A percentile compares a stretch with the other conserved stretches of the same genome.
Evolutionary conservation across 2,797 vertebrate species (phyloP).

Genomic region (Eupleurogrammus muticus): DNA sequence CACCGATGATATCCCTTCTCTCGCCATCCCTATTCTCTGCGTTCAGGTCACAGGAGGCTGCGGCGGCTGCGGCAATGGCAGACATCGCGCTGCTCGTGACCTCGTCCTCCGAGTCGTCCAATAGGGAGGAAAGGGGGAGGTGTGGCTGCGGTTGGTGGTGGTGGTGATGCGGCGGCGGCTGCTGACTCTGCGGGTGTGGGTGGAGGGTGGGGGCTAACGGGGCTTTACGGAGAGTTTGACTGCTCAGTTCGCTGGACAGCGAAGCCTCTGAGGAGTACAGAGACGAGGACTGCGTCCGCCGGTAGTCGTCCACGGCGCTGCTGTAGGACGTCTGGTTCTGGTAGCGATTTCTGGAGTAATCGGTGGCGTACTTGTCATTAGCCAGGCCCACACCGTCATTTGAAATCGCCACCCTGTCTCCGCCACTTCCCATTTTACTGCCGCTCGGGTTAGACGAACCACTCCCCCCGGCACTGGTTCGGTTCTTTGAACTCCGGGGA

Average conservation of each 20-base stretch:
- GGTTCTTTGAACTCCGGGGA: slow-evolving; percentile 78
- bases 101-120: slow-evolving; percentile 88
- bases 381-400: slow-evolving; percentile 60
- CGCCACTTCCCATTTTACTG: slow-evolving; percentile 68
- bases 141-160: slow-evolving; percentile 80
- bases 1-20: slow-evolving; percentile 86
- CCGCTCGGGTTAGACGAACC: slow-evolving; percentile 51
- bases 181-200: slow-evolving; percentile 84
- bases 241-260: slow-evolving; percentile 74
- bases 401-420: slow-evolving; percentile 62
- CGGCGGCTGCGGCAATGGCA: slow-evolving; percentile 85
- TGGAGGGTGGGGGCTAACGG: slow-evolving; percentile 87
- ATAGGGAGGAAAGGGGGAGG: slow-evolving; percentile 85
- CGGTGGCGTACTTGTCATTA: slow-evolving; percentile 78
- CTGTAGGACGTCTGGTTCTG: slow-evolving; percentile 77
- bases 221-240: slow-evolving; percentile 85
- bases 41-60: slow-evolving; percentile 84
- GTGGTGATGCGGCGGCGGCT: slow-evolving; percentile 59
- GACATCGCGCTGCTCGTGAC: slow-evolving; percentile 88
- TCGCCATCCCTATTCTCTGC: slow-evolving; percentile 81
- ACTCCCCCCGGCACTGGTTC: slow-evolving; percentile 41
- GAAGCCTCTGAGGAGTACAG: slow-evolving; percentile 76
- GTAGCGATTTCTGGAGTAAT: slow-evolving; percentile 84
- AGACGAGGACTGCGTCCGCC: slow-evolving; percentile 74
- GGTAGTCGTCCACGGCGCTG: slow-evolving; percentile 77